A percentile compares a stretch with the other conserved stretches of the same genome.
These are phyloP conservation scores for Trissolcus basalis DNA, from an alignment of 1,140 invertebrate genomes.

Conservation along the genomic window DNA sequence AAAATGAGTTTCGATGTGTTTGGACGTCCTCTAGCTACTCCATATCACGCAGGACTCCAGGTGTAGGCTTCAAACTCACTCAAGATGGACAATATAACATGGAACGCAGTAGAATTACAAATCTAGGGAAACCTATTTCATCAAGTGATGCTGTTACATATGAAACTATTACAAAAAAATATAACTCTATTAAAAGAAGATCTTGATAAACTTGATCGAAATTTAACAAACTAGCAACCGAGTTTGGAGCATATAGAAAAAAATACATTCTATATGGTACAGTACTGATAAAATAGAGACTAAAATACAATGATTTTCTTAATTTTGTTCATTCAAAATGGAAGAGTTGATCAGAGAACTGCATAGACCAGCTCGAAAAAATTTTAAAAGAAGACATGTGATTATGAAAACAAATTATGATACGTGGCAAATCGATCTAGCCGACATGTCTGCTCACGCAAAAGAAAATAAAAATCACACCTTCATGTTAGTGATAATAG, in stretches of 20 bases:
- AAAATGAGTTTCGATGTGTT: not conserved
- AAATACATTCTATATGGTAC: too few relatives aligned
- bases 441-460: not conserved
- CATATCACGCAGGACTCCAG: not conserved
- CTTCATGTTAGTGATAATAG: conserved; percentile 10
- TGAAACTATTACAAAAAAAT: too few relatives aligned
- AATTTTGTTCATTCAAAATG: not conserved
- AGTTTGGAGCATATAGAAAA: too few relatives aligned
- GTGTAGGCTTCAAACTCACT: not conserved
- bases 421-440: not conserved
- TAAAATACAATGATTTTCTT: not conserved
- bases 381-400: not conserved
- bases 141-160: too few relatives aligned
- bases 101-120: not conserved
- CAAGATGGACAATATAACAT: not conserved
- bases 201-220: too few relatives aligned
- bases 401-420: not conserved
- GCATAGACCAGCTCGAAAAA: too few relatives aligned
- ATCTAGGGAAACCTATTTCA: not conserved
- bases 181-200: too few relatives aligned
- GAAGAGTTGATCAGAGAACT: too few relatives aligned
- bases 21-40: not conserved
- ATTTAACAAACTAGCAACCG: too few relatives aligned
- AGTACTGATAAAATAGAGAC: too few relatives aligned
- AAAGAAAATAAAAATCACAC: conserved; percentile 7